phyloP scores from a whole-genome alignment of 2,797 vertebrate genomes.

The Mionectes olivaceus region DNA sequence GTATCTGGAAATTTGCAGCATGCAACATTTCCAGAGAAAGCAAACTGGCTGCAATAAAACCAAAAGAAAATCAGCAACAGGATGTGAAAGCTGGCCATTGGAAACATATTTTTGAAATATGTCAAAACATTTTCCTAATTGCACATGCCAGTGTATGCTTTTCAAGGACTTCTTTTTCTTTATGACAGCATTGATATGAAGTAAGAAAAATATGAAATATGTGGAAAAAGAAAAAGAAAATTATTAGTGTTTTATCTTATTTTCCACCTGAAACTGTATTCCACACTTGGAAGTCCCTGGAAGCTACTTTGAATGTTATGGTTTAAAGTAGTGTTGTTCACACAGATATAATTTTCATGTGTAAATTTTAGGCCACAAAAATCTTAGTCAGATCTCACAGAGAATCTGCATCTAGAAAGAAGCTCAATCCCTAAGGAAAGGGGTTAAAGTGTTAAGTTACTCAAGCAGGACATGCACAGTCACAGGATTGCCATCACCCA shows the following conservation, averaged over 20 bases:
- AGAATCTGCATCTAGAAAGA: background rate
- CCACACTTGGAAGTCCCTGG: background rate
- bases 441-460: background rate
- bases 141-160: background rate
- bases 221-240: background rate
- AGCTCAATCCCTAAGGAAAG: background rate
- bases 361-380: background rate
- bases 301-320: background rate
- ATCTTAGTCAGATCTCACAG: background rate
- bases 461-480: background rate
- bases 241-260: background rate
- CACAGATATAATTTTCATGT: background rate
- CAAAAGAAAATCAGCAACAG: background rate
- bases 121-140: background rate
- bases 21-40: background rate
- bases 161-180: background rate
- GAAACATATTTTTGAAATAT: background rate
- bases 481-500: fast-evolving
- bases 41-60: background rate
- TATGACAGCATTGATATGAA: background rate
- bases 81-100: background rate
- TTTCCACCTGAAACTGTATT: background rate
- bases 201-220: background rate
- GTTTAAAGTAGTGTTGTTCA: background rate
- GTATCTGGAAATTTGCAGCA: background rate